A percentile compares a stretch with the other conserved stretches of the same genome.
Conservation (phyloP, 1,140 invertebrate species). For the Saccostrea glomerata region DNA sequence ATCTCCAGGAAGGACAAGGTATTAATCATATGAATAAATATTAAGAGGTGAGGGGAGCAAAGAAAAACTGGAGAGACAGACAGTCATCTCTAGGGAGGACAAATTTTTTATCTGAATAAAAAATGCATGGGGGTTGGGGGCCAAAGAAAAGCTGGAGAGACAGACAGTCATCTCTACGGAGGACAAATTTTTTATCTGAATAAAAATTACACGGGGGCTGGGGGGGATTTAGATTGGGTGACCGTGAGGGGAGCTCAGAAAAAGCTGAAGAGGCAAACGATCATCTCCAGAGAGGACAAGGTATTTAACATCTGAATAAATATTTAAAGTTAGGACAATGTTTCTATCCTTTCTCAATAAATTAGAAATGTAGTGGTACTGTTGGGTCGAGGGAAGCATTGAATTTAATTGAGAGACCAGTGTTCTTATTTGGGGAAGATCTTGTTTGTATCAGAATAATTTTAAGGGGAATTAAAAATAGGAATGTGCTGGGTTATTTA, state of each 20-base stretch:
- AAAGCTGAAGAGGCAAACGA: no score
- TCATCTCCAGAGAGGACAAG: background rate
- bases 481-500: no score
- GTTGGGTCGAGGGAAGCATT: no score
- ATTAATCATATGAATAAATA: background rate
- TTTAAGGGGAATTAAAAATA: no score
- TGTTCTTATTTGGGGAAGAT: no score
- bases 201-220: background rate
- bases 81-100: background rate
- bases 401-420: no score
- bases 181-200: background rate
- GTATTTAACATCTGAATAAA: background rate
- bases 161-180: background rate
- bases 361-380: no score
- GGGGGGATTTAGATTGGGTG: no score
- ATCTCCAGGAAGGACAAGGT: constrained; percentile 2
- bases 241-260: no score
- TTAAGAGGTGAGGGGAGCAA: background rate
- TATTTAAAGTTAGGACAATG: no score
- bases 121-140: background rate
- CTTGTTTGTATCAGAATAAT: no score
- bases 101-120: background rate
- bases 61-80: background rate
- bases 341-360: no score
- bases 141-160: background rate